phyloP scores from a whole-genome alignment of 2,113 vertebrate genomes.

The Asarcornis scutulata region DNA sequence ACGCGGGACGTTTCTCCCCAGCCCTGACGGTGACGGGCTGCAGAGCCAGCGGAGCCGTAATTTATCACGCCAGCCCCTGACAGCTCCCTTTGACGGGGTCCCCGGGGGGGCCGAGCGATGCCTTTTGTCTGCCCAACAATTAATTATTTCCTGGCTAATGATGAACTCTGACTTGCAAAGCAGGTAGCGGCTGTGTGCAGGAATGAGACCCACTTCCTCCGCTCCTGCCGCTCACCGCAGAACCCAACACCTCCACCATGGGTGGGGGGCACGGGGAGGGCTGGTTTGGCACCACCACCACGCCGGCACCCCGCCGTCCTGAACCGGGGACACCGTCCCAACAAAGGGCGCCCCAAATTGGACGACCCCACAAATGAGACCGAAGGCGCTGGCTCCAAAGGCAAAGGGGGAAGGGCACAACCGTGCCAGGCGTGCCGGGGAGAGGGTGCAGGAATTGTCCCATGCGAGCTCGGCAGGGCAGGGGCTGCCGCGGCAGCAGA shows the following conservation, averaged over 20 bases:
- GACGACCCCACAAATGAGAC: accelerated
- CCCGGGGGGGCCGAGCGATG: constrained; percentile 27
- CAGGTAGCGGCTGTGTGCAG: neutral
- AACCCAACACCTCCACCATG: neutral
- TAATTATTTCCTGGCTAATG: constrained; percentile 78
- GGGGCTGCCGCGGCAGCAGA: constrained; percentile 18
- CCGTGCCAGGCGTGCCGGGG: neutral
- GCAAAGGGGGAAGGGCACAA: neutral
- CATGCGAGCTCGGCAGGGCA: neutral
- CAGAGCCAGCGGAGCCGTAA: neutral
- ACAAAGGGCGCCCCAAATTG: accelerated
- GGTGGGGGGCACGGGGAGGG: neutral
- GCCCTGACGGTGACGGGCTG: neutral
- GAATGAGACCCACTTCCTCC: neutral
- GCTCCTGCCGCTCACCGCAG: neutral
- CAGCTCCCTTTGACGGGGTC: constrained; percentile 56
- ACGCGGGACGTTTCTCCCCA: accelerated
- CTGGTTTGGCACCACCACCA: neutral
- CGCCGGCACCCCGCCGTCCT: accelerated
- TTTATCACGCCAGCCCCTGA: constrained; percentile 17
- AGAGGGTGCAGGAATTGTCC: neutral
- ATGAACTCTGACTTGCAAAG: constrained; percentile 53
- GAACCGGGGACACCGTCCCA: accelerated
- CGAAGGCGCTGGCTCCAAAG: neutral
- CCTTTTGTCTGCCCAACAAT: constrained; percentile 75